Percentiles rank a stretch among this genome's conserved stretches.
phyloP scores from a whole-genome alignment of 2,113 vertebrate genomes.

The Fulmarus glacialis region DNA sequence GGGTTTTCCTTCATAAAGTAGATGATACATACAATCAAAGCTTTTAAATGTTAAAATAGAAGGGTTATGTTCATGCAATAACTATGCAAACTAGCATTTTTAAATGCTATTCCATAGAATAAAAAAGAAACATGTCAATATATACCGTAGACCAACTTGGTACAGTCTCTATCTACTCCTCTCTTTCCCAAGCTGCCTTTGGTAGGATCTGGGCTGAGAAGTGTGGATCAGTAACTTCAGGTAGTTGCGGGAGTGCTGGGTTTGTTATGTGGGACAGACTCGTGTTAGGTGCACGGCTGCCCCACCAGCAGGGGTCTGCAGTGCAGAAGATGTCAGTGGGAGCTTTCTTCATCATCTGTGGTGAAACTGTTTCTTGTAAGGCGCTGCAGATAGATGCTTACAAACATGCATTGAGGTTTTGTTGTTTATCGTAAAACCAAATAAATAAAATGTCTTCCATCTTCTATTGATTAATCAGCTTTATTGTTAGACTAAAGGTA shows the following conservation, averaged over 20 bases:
- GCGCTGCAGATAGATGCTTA: not conserved
- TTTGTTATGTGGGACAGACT: not conserved
- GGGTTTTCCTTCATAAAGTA: not conserved
- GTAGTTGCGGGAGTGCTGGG: not conserved
- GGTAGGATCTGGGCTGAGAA: not conserved
- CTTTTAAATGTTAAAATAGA: not conserved
- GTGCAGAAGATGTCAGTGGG: not conserved
- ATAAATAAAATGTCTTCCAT: not conserved
- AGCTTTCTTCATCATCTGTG: not conserved
- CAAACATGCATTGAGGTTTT: not conserved
- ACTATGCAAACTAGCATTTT: not conserved
- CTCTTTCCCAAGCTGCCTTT: not conserved
- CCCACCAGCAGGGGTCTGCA: not conserved
- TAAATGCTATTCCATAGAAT: not conserved
- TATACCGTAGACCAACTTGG: not conserved
- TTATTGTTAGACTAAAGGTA: not conserved
- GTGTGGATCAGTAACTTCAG: not conserved
- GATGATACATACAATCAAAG: not conserved
- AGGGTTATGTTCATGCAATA: not conserved
- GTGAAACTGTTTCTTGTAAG: not conserved
- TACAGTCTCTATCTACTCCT: not conserved
- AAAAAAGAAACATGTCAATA: not conserved
- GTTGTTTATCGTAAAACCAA: not conserved
- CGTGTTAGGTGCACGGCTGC: fast-evolving
- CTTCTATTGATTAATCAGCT: not conserved